Evolutionary conservation across 2,888 invertebrate species (phyloP).

Genomic region (Meandrusa payeni): DNA sequence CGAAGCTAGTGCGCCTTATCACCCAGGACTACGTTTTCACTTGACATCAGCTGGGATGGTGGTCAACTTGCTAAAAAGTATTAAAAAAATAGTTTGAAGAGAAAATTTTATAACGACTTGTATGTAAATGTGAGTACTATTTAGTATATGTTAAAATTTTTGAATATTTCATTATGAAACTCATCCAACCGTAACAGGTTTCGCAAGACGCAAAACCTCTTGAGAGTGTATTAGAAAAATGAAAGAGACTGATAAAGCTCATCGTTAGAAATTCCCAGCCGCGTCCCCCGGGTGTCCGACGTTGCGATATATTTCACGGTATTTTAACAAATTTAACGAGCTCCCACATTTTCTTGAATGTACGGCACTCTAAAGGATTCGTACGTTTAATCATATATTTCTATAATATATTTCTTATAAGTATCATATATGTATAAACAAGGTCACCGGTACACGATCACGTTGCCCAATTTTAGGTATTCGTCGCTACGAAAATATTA

Average conservation of each 20-base stretch:
- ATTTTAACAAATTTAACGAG: constrained; percentile 80
- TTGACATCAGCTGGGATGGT: too few relatives aligned
- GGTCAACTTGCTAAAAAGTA: too few relatives aligned
- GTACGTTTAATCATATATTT: constrained; percentile 49
- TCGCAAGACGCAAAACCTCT: constrained; percentile 61
- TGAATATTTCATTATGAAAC: constrained; percentile 53
- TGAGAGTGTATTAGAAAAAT: constrained; percentile 70
- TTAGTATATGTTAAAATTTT: constrained; percentile 35
- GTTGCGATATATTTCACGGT: constrained; percentile 75
- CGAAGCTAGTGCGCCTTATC: too few relatives aligned
- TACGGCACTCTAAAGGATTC: constrained; percentile 47
- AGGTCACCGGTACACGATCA: constrained; percentile 4
- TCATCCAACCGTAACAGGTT: constrained; percentile 45
- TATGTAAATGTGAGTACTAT: constrained; percentile 33
- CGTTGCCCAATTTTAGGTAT: too few relatives aligned
- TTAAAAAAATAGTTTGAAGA: too few relatives aligned
- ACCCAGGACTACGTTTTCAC: too few relatives aligned
- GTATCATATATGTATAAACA: not conserved
- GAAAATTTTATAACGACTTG: constrained; percentile 29
- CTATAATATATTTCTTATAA: constrained; percentile 26
- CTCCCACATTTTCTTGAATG: constrained; percentile 69
- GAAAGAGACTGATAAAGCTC: constrained; percentile 55
- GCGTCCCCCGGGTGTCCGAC: constrained; percentile 64
- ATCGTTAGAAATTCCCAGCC: constrained; percentile 44
- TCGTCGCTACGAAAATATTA: too few relatives aligned